phyloP scores from a whole-genome alignment of 2,113 vertebrate genomes.

The Aleadryas rufinucha region DNA sequence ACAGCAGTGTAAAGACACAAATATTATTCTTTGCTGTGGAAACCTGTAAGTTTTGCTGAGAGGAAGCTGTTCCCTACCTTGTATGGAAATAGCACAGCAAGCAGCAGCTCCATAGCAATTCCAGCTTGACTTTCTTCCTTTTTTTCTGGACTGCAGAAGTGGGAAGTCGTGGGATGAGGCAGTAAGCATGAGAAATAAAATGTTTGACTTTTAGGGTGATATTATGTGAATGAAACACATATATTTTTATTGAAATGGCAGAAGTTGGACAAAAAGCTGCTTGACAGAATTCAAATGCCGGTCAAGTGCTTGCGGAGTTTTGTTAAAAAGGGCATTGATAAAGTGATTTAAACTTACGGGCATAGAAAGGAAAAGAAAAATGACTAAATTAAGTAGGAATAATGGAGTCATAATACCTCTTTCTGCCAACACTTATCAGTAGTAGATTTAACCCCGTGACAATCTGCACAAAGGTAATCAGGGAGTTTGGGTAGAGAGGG shows the following conservation, averaged over 20 bases:
- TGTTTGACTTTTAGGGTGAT: background rate
- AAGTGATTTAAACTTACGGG: rapidly evolving
- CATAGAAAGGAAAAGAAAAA: background rate
- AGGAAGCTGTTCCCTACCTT: background rate
- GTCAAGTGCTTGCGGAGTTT: background rate
- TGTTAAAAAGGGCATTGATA: rapidly evolving
- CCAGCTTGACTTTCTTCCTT: background rate
- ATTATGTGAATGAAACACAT: background rate
- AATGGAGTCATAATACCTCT: background rate
- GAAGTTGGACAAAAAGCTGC: background rate
- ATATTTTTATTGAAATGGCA: background rate
- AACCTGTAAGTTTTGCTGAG: background rate
- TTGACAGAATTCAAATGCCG: background rate
- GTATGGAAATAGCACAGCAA: background rate
- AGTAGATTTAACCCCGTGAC: background rate
- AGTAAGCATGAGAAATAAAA: background rate
- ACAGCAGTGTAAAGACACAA: background rate
- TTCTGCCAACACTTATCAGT: background rate
- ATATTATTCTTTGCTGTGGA: background rate
- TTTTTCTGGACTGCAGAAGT: background rate
- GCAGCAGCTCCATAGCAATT: background rate
- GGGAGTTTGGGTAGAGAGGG: background rate
- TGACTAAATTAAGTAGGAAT: background rate
- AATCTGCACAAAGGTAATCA: background rate
- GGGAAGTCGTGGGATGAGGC: background rate